Conservation (phyloP, 2,888 invertebrate species). For the Cataglyphis livida region DNA sequence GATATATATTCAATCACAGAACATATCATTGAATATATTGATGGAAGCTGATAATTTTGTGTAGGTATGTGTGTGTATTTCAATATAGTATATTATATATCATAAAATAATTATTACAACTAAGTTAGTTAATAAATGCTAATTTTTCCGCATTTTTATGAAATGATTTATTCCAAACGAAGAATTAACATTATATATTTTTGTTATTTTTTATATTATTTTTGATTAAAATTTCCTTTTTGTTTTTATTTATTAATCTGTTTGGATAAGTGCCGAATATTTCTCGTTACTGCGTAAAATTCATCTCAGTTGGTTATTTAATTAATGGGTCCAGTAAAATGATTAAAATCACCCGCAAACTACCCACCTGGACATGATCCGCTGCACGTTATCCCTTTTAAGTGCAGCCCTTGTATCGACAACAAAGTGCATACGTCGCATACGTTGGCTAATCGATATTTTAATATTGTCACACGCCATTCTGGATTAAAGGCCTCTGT, state of each 20-base stretch:
- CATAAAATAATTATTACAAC: neutral
- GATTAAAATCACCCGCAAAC: conserved; percentile 78
- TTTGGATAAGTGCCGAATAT: neutral
- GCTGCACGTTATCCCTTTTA: conserved; percentile 76
- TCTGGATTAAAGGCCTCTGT: conserved; percentile 78
- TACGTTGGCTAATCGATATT: conserved; percentile 85
- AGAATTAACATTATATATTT: neutral
- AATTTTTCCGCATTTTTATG: neutral
- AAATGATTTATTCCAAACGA: neutral
- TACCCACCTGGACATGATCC: conserved; percentile 75
- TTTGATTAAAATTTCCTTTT: neutral
- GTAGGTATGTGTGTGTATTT: no score
- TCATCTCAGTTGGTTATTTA: conserved; percentile 48
- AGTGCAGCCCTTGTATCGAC: conserved; percentile 78
- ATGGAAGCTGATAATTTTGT: neutral
- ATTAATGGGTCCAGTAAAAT: conserved; percentile 58
- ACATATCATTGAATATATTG: neutral
- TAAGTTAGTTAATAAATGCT: neutral
- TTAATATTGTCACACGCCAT: conserved; percentile 84
- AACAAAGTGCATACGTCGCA: conserved; percentile 86
- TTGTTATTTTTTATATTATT: neutral
- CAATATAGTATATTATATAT: neutral
- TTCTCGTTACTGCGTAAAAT: conserved; percentile 33
- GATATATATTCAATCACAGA: neutral
- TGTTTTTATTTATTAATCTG: neutral